Conservation (phyloP, 2,888 invertebrate genomes). For the Hedya salicella region DNA sequence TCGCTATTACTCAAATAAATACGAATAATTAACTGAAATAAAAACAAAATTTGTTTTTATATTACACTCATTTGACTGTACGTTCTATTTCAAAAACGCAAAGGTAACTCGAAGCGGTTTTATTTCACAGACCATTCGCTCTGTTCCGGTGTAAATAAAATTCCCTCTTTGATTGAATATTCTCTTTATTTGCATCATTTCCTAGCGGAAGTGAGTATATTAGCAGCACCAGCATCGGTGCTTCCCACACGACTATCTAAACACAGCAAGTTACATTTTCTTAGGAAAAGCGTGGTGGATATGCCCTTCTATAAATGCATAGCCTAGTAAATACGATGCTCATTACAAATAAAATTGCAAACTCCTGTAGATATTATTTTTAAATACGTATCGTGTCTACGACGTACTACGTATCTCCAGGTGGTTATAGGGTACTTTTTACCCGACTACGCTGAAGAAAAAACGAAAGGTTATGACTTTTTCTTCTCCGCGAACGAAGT, state of each 20-base stretch:
- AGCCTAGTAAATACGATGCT: not conserved
- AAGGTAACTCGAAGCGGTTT: constrained; percentile 49
- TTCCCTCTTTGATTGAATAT: constrained; percentile 54
- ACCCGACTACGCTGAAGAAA: no score
- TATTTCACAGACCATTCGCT: constrained; percentile 51
- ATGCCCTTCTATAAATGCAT: not conserved
- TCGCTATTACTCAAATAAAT: not conserved
- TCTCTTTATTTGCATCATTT: constrained; percentile 43
- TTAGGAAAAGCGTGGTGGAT: not conserved
- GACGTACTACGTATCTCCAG: no score
- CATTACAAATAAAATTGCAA: no score
- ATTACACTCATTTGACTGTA: constrained; percentile 37
- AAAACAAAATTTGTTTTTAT: not conserved
- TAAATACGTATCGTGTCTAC: no score
- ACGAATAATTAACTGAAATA: no score
- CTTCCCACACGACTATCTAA: constrained; percentile 6
- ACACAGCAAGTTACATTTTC: not conserved
- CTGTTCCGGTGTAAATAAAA: constrained; percentile 53
- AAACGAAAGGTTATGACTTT: no score
- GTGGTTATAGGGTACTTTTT: no score
- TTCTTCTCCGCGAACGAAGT: no score
- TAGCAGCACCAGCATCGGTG: not conserved
- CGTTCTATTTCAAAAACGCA: constrained; percentile 51
- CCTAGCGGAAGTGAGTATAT: not conserved
- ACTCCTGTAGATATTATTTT: no score